Conservation (phyloP, 2,113 vertebrate species). For the Odocoileus virginianus region DNA sequence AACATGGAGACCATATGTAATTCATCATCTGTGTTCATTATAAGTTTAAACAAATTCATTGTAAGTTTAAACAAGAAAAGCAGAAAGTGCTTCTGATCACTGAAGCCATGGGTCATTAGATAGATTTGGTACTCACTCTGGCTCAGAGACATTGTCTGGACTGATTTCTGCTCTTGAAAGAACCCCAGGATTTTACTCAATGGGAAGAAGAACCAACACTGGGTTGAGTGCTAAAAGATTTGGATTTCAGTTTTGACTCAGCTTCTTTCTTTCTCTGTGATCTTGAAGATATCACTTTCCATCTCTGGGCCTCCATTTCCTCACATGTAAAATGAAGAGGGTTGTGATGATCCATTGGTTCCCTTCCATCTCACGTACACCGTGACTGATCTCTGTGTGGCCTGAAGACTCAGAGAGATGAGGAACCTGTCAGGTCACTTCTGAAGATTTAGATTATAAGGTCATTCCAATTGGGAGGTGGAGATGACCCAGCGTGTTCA, state of each 20-base stretch:
- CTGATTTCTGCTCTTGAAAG: neutral
- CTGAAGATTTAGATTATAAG: neutral
- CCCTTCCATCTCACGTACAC: neutral
- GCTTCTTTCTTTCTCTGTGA: neutral
- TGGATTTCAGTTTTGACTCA: neutral
- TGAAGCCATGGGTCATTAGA: neutral
- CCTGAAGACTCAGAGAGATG: neutral
- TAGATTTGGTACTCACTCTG: neutral
- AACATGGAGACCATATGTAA: slow-evolving; percentile 70
- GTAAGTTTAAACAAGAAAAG: too few relatives aligned
- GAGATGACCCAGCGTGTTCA: neutral
- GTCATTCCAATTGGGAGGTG: neutral
- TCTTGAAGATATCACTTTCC: neutral
- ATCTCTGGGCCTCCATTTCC: neutral
- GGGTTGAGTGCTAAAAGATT: neutral
- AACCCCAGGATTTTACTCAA: neutral
- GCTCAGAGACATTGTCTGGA: neutral
- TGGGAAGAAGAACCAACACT: neutral
- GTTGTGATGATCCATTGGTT: neutral
- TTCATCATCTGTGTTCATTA: slow-evolving; percentile 76
- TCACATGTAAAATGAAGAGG: neutral
- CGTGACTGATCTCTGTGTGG: neutral
- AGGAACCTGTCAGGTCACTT: neutral
- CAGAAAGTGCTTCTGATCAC: slow-evolving; percentile 10
- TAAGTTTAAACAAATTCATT: slow-evolving; percentile 42